Base-by-base conservation (phyloP, 2,797 vertebrate genomes). In the Macrochelys suwanniensis region DNA sequence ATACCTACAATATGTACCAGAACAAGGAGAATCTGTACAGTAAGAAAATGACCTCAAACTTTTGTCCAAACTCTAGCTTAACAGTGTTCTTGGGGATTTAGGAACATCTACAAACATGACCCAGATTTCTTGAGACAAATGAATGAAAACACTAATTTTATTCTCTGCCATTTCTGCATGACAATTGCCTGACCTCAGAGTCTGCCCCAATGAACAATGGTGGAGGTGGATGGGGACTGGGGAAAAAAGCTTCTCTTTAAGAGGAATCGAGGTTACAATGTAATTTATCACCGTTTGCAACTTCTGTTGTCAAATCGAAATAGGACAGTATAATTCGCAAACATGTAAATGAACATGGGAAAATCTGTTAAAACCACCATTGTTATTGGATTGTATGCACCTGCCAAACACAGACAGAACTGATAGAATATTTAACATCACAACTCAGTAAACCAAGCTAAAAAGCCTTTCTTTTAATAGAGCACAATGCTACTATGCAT, bases 111-210 rank as follows among this genome's bases (percentile, higher is more conserved):
- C n/a, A 4, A n/a, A 16, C 3, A 2, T 85, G 88, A 94, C 95
- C 95, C 96, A 84, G 53, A 94, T 97, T 96, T 90, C 65, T 85
- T 1, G 0, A 82, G 42, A 74, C 82, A 3, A 65, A n/a, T 65
- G 33, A n/a, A 59, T 59, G 21, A 59, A 9, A 33, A 33, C 7
- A 6, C 59, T 33, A 16, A 16, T 61, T 87, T 89, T 1, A 49
- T 84, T 89, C 56, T 11, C 7, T 54, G 74, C 89, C 45, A 2
- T 74, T 92, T 95, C 54, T 85, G 78, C 51, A 59, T 65, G 54
- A 74, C 15, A n/a, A 45, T 51, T 77, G 51, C 25, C 68, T 90
- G 89, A 89, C 80, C 88, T 81, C 89, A 91, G 93, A 92, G 95
- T 59, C 0, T 1, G 31, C 81, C 82, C 71, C 47, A 57, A 3